Conservation (phyloP, 2,888 invertebrate genomes). For the Alloplasta piceator region DNA sequence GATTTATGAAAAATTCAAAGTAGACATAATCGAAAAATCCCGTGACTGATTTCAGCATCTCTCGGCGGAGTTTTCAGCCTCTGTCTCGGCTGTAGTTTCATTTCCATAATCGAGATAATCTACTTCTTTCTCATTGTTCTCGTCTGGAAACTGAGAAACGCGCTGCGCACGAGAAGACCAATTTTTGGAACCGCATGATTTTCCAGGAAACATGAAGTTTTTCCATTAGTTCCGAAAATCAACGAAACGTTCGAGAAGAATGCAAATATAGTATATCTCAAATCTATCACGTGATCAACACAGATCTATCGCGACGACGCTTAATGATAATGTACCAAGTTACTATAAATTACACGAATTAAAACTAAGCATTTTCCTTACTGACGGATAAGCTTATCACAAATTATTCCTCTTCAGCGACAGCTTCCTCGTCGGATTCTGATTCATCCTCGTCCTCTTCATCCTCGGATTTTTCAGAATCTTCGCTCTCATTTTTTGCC, state of each 20-base stretch:
- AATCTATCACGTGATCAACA: constrained; percentile 19
- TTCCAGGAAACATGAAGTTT: not conserved
- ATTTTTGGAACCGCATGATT: constrained; percentile 17
- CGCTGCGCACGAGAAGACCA: not conserved
- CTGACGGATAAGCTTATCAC: constrained; percentile 1
- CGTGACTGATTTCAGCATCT: constrained; percentile 80
- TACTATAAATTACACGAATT: constrained; percentile 41
- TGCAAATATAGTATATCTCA: constrained; percentile 7
- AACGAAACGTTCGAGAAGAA: not conserved
- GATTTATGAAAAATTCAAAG: not conserved
- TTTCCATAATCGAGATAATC: constrained; percentile 82
- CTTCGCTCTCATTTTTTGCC: not conserved
- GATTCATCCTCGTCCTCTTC: constrained; percentile 44
- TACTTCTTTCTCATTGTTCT: constrained; percentile 77
- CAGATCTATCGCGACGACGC: constrained; percentile 19
- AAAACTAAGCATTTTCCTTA: constrained; percentile 32
- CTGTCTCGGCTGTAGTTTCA: constrained; percentile 83
- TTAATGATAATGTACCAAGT: constrained; percentile 24
- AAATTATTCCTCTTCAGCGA: constrained; percentile 53
- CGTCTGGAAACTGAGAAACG: constrained; percentile 54
- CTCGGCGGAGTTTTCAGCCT: constrained; percentile 83
- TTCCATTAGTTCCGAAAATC: not conserved
- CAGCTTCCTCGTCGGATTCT: constrained; percentile 43
- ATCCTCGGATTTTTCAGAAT: constrained; percentile 12
- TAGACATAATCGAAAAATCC: not conserved